A percentile compares a stretch with the other conserved stretches of the same genome.
These are phyloP conservation scores for Leistus spinibarbis DNA, from an alignment of 2,888 invertebrate species.

Conservation along the genomic window DNA sequence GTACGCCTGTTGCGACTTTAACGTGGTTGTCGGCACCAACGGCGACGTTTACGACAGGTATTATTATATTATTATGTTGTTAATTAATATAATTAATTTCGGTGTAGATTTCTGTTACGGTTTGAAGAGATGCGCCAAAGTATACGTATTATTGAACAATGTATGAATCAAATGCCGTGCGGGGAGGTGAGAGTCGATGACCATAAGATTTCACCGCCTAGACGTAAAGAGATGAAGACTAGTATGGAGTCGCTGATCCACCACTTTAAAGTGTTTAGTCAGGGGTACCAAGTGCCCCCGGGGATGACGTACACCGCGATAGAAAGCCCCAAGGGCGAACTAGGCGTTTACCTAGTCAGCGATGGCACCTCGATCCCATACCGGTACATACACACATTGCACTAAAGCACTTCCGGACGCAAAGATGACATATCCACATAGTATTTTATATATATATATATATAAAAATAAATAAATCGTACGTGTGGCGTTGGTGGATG, in stretches of 20 bases:
- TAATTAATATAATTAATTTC: no score
- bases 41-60: constrained; percentile 85
- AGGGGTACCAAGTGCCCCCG: constrained; percentile 84
- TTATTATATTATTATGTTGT: no score
- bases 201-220: constrained; percentile 76
- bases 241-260: constrained; percentile 89
- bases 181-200: constrained; percentile 83
- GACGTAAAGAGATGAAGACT: constrained; percentile 80
- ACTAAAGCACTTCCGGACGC: no score
- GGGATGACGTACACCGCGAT: constrained; percentile 79
- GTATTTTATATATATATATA: no score
- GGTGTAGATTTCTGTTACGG: no score
- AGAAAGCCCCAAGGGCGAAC: constrained; percentile 87
- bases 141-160: constrained; percentile 77
- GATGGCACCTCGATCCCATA: constrained; percentile 81
- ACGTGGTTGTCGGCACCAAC: constrained; percentile 78
- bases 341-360: constrained; percentile 85
- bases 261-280: constrained; percentile 85
- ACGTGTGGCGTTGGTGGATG: no score
- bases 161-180: constrained; percentile 80
- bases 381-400: constrained; percentile 44
- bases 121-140: constrained; percentile 78
- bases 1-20: constrained; percentile 82
- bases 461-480: no score
- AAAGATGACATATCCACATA: no score